Conservation (phyloP, 2,797 vertebrate genomes). For the Cyprinella venusta region DNA sequence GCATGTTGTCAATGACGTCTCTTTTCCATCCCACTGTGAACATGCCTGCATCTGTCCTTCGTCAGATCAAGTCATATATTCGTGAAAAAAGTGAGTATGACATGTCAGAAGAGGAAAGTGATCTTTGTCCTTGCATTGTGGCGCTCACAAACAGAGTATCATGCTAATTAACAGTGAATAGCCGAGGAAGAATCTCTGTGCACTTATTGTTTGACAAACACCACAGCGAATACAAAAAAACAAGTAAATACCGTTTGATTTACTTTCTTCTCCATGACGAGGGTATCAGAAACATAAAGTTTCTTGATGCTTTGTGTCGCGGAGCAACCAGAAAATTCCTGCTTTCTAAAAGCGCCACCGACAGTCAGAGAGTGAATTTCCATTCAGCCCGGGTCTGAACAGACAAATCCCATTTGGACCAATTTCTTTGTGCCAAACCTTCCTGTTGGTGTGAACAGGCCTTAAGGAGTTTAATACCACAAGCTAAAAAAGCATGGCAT, state of each 20-base stretch:
- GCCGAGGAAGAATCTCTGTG: not conserved
- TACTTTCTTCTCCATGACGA: not conserved
- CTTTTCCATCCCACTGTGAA: conserved; percentile 1
- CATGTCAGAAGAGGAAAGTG: not conserved
- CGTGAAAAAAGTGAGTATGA: not conserved
- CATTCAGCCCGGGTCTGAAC: not conserved
- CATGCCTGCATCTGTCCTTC: not conserved
- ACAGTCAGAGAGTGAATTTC: not conserved
- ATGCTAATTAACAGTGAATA: not conserved
- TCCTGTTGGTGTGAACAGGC: not conserved
- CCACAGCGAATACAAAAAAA: not conserved
- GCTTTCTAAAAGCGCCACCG: not conserved
- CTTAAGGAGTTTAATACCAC: not conserved
- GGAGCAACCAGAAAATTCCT: not conserved
- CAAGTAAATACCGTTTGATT: not conserved
- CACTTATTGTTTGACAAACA: not conserved
- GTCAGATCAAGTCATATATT: not conserved
- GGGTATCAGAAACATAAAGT: not conserved
- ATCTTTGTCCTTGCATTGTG: not conserved
- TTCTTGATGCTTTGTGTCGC: not conserved
- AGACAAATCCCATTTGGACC: not conserved
- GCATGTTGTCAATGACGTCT: not conserved
- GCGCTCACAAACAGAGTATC: not conserved
- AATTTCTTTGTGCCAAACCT: not conserved
- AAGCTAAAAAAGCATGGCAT: not conserved